Evolutionary conservation across 1,140 invertebrate species (phyloP), one percentile per base, ranked within the genome.

Genomic region (Amphibalanus amphitrite): DNA sequence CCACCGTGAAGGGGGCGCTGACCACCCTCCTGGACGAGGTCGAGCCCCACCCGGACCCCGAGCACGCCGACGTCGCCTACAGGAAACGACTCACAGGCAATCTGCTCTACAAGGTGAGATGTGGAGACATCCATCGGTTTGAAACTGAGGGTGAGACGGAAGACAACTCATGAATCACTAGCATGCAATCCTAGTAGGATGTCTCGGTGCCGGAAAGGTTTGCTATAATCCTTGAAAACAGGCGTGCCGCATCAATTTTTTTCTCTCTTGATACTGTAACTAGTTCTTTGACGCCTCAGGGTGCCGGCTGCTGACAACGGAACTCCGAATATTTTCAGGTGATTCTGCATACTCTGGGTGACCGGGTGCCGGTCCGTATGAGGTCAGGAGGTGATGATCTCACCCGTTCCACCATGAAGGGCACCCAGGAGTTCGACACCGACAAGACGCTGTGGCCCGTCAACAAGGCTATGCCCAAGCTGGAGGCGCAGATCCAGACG

Each of bases 381-480:
- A 59, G 47, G 47, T 59, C 47, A 13, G 47, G 47, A 23, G 47
- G 47, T 13, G 47, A 59, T 13, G 47, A 59, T 20, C 47, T 59
- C 13, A 59, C 47, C 47, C 47, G 47, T 13, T 23, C 47, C 13
- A 13, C 1, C 13, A 23, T 23, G 47, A 13, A 20, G 1, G 47
- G 47, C 47, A 59, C 47, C 65, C 80, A 81, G 69, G 73, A 74
- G 0, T 81, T 77, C 74, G 76, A 78, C 40, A 77, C 77, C 23
- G 75, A 79, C 70, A 74, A 75, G 38, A 72, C 75, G 28, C 75
- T 79, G 59, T 80, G 76, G 74, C 80, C 80, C 25, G 72, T 81
- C 10, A 78, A 77, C 47, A 71, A 81, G 74, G 77, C 80, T 8
- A 67, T 80, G 65, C 76, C 77, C 1, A 81, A 81, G 71, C 38